Base-by-base conservation (phyloP, 2,113 vertebrate genomes). In the Labeo rohita region DNA sequence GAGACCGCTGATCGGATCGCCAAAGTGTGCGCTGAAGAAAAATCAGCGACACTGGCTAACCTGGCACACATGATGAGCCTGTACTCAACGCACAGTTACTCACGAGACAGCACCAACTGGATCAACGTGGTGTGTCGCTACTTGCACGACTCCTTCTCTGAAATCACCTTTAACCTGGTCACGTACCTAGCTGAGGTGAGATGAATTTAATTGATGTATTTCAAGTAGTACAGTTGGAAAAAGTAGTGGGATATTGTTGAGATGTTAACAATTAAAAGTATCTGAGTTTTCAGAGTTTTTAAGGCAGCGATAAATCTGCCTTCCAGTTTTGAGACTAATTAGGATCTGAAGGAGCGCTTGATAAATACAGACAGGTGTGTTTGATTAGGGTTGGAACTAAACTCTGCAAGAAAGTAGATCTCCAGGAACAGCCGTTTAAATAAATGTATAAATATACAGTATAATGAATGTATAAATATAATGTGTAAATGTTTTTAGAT, bases 41-140 rank as follows among this genome's bases (percentile, higher is more conserved):
- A 98, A 84, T 97, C 97, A 0, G 95, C 97, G 76, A 97, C 97
- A 0, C 96, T 99, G 21, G 96, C 97, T 87, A 98, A 99, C 89
- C 93, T 99, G 92, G 98, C 98, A 16, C 98, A 99, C 89, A 99
- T 99, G 98, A 98, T 99, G 98, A 98, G 97, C 87, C 92, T 99
- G 72, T 99, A 99, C 89, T 99, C 98, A 43, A 97, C 97, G 0
- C 98, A 97, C 93, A 99, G 97, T 83, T 99, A 99, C n/a, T 99
- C 97, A 63, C 95, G 98, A 36, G 98, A 99, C 93, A 97, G 96
- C 85, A 94, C 95, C 47, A 99, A 98, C 95, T 99, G 98, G 98
- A 98, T 99, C 94, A 99, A 98, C 0, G 98, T 99, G 18, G 98
- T 99, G 59, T 99, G 98, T 86, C 94, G 98, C 90, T 99, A 99